Base-by-base conservation (phyloP, 1,140 invertebrate genomes). In the Protaetia brevitarsis region DNA sequence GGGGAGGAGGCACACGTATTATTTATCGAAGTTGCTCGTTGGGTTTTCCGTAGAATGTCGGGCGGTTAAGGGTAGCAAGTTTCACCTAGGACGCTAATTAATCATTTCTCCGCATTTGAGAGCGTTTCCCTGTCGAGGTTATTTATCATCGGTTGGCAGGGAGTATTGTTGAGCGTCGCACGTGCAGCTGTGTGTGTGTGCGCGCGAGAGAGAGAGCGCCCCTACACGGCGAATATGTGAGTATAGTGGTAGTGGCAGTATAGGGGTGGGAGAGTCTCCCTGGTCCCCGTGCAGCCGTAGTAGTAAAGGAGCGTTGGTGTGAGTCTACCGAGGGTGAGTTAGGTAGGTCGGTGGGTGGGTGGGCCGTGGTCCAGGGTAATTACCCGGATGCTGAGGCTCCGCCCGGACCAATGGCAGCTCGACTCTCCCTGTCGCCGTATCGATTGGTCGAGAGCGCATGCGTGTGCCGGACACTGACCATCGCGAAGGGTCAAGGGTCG, bases 101-200 rank as follows among this genome's bases (percentile, higher is more conserved):
- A 77, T 77, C 75, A 77, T 77, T 74, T 71, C 71, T 72, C 70
- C 71, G 72, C 72, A 28, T 76, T 74, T 76, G 75, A 77, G 73
- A 76, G 74, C 74, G 70, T 76, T 76, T 76, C 73, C 73, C 73
- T 74, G 71, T 73, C 68, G 71, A 60, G 70, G 72, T 73, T 72
- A 72, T 73, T 73, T 73, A 73, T 75, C 74, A 73, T 73, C 68
- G 65, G 57, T 51, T 66, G 62, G 70, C 63, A 66, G 68, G 58
- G 63, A 66, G 64, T 63, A 65, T 66, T 67, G 66, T 68, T 28
- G 68, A 61, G 64, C 65, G 26, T 51, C 41, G 64, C 41, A 51
- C 41, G 41, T 51, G 41, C 11, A 51, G 41, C 19, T 51, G 26
- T 8, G 16, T 51, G 41, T 51, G 26, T 23, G 19, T 51, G 41